phyloP scores from a whole-genome alignment of 2,113 vertebrate genomes.

The Enhydra lutris region DNA sequence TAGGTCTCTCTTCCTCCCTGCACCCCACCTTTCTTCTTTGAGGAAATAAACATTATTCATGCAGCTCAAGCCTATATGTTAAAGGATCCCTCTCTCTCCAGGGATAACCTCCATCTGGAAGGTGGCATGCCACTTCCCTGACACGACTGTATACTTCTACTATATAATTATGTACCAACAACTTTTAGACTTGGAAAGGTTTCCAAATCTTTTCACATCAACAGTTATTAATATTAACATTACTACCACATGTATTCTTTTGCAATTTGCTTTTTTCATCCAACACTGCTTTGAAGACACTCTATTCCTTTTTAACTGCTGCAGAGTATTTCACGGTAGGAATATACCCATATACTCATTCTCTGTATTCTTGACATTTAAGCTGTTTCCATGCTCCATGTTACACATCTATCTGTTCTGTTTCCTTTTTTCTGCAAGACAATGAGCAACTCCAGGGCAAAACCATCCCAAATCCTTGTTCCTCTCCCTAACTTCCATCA shows the following conservation, averaged over 20 bases:
- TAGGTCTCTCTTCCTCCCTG: not conserved
- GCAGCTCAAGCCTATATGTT: not conserved
- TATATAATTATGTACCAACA: not conserved
- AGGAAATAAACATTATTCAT: not conserved
- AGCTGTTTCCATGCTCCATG: not conserved
- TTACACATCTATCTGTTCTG: not conserved
- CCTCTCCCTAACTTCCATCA: not conserved
- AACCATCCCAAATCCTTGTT: not conserved
- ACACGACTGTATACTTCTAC: not conserved
- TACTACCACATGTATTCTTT: not conserved
- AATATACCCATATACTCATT: not conserved
- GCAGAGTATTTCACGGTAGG: not conserved
- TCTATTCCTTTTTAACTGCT: slow-evolving; percentile 28
- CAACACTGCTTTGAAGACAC: not conserved
- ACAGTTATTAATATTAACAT: not conserved
- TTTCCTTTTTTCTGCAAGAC: not conserved
- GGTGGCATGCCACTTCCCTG: not conserved
- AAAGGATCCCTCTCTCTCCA: not conserved
- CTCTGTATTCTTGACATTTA: not conserved
- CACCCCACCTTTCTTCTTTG: not conserved
- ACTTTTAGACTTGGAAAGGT: not conserved
- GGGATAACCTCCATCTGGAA: not conserved
- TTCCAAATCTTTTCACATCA: not conserved
- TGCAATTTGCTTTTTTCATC: not conserved
- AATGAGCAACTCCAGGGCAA: not conserved